These are phyloP conservation scores for Okamejei kenojei DNA, from an alignment of 2,797 vertebrate species.

Conservation along the genomic window DNA sequence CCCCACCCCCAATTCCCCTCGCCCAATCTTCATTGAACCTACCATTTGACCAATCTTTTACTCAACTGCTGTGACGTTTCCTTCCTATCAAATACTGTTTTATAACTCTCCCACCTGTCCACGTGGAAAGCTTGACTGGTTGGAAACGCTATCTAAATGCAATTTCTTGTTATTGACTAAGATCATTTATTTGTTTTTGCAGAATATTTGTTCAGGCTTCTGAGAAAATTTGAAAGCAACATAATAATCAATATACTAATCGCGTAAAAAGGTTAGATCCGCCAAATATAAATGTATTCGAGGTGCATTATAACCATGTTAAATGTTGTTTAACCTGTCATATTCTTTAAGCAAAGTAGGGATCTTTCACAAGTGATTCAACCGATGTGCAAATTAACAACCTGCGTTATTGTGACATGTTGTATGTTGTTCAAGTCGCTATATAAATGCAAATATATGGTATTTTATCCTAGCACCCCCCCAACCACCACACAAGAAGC, in stretches of 20 bases:
- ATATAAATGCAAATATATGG: background rate
- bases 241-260: background rate
- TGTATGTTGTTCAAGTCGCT: background rate
- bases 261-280: background rate
- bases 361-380: background rate
- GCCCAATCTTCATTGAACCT: no score
- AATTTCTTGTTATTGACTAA: background rate
- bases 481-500: no score
- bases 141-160: background rate
- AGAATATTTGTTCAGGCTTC: background rate
- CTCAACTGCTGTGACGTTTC: background rate
- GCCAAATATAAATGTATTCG: background rate
- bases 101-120: background rate
- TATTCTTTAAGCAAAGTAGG: no score
- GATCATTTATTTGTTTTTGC: background rate
- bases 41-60: background rate
- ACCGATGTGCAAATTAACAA: no score
- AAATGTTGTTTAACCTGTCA: no score
- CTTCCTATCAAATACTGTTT: background rate
- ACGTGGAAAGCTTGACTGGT: background rate
- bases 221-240: background rate
- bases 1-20: background rate
- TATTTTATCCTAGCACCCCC: background rate
- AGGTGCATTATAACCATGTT: no score
- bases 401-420: background rate